Evolutionary conservation across 2,888 invertebrate species (phyloP).

Genomic region (Leptodirus hochenwartii): DNA sequence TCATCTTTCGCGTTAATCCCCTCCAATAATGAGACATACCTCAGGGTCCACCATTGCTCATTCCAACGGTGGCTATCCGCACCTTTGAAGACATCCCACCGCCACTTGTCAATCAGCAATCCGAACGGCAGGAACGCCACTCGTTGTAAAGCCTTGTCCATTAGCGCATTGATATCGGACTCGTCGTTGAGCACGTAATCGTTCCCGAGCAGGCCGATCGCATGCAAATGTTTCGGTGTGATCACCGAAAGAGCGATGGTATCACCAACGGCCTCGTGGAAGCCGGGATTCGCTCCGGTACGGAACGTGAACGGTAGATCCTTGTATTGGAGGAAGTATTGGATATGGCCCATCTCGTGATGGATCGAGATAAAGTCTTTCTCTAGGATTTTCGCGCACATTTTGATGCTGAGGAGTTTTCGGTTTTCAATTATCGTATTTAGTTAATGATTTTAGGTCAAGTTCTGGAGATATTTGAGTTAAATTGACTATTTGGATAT

Average conservation of each 20-base stretch:
- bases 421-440: too few species aligned
- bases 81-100: conserved; percentile 37
- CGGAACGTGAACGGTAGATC: conserved; percentile 33
- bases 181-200: conserved; percentile 21
- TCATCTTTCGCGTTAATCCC: too few species aligned
- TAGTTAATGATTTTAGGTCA: too few species aligned
- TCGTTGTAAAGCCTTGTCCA: conserved; percentile 29
- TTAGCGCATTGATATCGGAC: conserved; percentile 29
- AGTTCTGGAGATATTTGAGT: too few species aligned
- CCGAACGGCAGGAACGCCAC: conserved; percentile 37
- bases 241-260: conserved; percentile 38
- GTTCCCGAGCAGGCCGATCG: conserved; percentile 26
- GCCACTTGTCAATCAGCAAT: conserved; percentile 35
- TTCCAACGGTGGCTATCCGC: conserved; percentile 28
- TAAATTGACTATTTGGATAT: too few species aligned
- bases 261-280: conserved; percentile 45
- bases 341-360: conserved; percentile 55
- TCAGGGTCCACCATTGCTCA: conserved; percentile 26
- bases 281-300: conserved; percentile 35
- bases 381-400: conserved; percentile 37
- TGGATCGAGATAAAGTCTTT: conserved; percentile 46
- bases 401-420: conserved; percentile 39
- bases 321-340: conserved; percentile 42
- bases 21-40: too few species aligned
- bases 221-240: conserved; percentile 31